Conservation (phyloP, 1,140 invertebrate genomes). For the Lasioglossum albipes region DNA sequence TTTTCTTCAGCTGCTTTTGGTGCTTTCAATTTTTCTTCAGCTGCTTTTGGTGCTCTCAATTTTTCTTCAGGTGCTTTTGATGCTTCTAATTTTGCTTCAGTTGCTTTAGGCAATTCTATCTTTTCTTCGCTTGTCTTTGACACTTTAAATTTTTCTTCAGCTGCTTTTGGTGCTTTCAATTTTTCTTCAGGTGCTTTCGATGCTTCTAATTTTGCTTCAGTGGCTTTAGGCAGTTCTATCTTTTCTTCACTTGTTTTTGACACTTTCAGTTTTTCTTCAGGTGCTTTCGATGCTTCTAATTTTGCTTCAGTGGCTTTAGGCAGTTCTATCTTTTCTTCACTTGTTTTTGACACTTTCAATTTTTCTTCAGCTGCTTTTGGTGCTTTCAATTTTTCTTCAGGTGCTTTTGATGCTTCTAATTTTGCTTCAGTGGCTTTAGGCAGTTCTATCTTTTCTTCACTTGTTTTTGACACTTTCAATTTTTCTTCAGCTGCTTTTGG, state of each 20-base stretch:
- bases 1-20: too few relatives aligned
- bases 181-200: not conserved
- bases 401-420: too few relatives aligned
- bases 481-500: not conserved
- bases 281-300: not conserved
- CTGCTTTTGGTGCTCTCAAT: not conserved
- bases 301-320: not conserved
- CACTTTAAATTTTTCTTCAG: not conserved
- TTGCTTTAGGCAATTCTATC: too few relatives aligned
- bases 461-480: not conserved
- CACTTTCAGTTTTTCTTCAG: not conserved
- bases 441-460: slow-evolving; percentile 6
- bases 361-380: not conserved
- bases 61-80: not conserved
- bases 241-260: too few relatives aligned
- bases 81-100: not conserved
- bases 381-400: too few relatives aligned
- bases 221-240: too few relatives aligned
- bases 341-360: not conserved
- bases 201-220: not conserved
- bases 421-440: too few relatives aligned
- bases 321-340: not conserved
- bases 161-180: not conserved
- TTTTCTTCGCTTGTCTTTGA: too few relatives aligned
- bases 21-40: too few relatives aligned